Percentiles rank a stretch among this genome's conserved stretches.
These are phyloP conservation scores for Sebastiscus albofasciatus DNA, from an alignment of 2,797 vertebrate genomes.

Conservation along the genomic window DNA sequence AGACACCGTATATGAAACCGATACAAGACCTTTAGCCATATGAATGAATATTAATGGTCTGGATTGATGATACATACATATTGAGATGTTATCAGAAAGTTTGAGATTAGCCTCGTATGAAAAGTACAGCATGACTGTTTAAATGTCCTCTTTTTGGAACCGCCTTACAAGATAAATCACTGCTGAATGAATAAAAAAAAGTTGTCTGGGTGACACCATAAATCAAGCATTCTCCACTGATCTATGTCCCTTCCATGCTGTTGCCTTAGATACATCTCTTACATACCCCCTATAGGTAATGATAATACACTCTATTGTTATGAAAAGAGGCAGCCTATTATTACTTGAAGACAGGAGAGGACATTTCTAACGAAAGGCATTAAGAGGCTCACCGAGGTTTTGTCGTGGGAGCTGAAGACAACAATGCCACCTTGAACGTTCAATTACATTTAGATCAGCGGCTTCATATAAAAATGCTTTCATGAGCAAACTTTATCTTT, in stretches of 20 bases:
- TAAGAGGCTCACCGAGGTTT: conserved; percentile 9
- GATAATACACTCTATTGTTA: conserved; percentile 51
- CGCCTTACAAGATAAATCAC: conserved; percentile 12
- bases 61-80: background rate
- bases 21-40: background rate
- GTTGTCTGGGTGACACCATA: conserved; percentile 9
- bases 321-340: conserved; percentile 58
- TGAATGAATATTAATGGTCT: background rate
- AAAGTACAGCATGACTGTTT: background rate
- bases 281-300: conserved; percentile 48
- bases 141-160: background rate
- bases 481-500: background rate
- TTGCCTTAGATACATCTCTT: conserved; percentile 41
- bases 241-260: conserved; percentile 3
- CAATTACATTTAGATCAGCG: conserved; percentile 32
- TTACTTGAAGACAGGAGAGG: conserved; percentile 29
- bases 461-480: background rate
- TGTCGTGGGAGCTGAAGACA: conserved; percentile 15
- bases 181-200: background rate
- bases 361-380: conserved; percentile 34
- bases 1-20: background rate
- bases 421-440: conserved; percentile 26
- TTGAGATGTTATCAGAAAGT: background rate
- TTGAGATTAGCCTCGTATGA: background rate
- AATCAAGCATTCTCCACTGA: conserved; percentile 34